These are phyloP conservation scores for Rostratula benghalensis DNA, from an alignment of 2,113 vertebrate genomes.

Conservation along the genomic window DNA sequence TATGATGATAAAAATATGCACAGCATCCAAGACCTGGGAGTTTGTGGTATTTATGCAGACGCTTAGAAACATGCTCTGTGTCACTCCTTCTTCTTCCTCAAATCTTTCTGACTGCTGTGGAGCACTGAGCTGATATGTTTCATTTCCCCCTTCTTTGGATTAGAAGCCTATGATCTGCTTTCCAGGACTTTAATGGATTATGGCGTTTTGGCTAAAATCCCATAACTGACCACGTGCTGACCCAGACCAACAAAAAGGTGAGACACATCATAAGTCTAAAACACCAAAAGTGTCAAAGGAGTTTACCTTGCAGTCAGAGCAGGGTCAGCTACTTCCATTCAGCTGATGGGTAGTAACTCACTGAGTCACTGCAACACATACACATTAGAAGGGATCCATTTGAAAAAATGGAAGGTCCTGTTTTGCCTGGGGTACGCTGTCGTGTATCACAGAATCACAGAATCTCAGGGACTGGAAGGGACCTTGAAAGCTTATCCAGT, in stretches of 20 bases:
- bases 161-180: not conserved
- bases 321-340: not conserved
- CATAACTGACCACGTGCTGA: not conserved
- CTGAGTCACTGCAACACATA: not conserved
- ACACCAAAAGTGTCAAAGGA: not conserved
- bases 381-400: not conserved
- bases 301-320: not conserved
- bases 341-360: not conserved
- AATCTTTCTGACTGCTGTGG: not conserved
- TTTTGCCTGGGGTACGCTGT: not conserved
- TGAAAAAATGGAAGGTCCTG: not conserved
- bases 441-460: too few relatives aligned
- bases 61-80: not conserved
- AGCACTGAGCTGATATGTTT: not conserved
- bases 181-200: not conserved
- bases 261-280: not conserved
- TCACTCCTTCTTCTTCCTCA: not conserved
- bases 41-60: not conserved
- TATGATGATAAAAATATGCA: not conserved
- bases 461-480: too few relatives aligned
- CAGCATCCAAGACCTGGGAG: not conserved
- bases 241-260: not conserved
- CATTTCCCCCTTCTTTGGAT: not conserved
- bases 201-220: not conserved
- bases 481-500: too few relatives aligned